Conservation (phyloP, 2,113 vertebrate genomes). For the Vulpes ferrilata region DNA sequence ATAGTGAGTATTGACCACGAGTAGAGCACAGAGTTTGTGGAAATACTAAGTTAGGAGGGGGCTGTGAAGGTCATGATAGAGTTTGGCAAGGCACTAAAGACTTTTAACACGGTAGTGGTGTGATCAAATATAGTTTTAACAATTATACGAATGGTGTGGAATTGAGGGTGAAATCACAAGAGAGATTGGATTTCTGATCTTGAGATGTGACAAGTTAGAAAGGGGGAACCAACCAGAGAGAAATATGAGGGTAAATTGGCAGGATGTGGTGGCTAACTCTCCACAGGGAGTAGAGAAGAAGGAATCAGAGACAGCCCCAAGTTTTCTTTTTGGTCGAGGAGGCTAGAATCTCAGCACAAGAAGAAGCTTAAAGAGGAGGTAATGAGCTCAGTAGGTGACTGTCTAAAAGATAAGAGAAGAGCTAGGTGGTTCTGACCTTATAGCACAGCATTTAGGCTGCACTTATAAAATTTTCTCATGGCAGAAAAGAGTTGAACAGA, state of each 20-base stretch:
- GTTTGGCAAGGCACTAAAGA: neutral
- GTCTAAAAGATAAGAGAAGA: neutral
- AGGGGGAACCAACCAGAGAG: neutral
- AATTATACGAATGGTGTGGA: neutral
- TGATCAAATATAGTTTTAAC: neutral
- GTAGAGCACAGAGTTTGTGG: neutral
- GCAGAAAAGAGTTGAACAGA: neutral
- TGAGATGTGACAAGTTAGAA: neutral
- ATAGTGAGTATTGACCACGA: neutral
- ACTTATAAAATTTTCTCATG: neutral
- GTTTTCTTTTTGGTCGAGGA: neutral
- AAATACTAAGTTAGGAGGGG: neutral
- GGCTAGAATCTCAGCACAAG: neutral
- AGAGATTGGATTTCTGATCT: conserved; percentile 22
- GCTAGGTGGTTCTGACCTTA: too few relatives aligned
- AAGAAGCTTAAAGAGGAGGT: neutral
- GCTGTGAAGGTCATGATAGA: neutral
- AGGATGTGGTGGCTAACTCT: neutral
- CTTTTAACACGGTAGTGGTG: neutral
- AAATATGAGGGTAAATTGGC: neutral
- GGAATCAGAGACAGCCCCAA: neutral
- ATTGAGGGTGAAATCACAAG: neutral
- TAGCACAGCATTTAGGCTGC: neutral
- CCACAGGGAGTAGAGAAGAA: neutral
- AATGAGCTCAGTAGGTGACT: neutral